Base-by-base conservation (phyloP, 2,113 vertebrate genomes). In the Gopherus evgoodei region DNA sequence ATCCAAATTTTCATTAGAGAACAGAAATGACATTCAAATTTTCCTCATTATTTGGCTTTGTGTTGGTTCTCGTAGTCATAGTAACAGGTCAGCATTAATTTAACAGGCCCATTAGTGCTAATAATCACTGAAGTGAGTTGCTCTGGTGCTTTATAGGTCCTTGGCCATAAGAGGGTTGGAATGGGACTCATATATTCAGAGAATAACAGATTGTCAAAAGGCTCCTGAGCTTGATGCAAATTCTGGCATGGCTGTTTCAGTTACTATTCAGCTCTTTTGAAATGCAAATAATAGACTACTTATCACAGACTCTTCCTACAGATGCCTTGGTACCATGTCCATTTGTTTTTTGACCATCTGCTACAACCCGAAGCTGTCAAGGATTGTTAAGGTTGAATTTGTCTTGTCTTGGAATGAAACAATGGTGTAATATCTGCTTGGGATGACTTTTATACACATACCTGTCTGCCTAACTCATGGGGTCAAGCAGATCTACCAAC, bases 401-500 rank as follows among this genome's bases (percentile, higher is more conserved):
- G 44, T 21, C 7, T 6, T 82, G 47, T 25, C 19, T 25, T 87
- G 54, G 78, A 57, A n/a, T 25, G 42, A 75, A 24, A 31, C 38
- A 42, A 31, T 29, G 65, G 50, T 0, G 3, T 0, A 2, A 81
- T 27, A 52, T 62, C 8, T 75, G 11, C 50, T 0, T 2, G 38
- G 35, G 21, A 53, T 52, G 44, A 2, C 0, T 6, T 1, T 1
- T 53, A 86, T 0, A 0, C 25, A 29, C 44, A 25, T 3, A 21
- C 11, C 44, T 21, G 80, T 59, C 56, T 88, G 35, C 3, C 0
- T 4, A 86, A 54, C 16, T 1, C 5, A 3, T 10, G 75, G 4
- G 38, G 31, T 24, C 2, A 6, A 21, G 1, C 16, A 22, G 1
- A 0, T 1, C 35, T 35, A 83, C 24, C 53, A 0, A 78, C 27